These are phyloP conservation scores for Gambusia yucatana DNA, from an alignment of 2,797 vertebrate species.

Conservation along the genomic window DNA sequence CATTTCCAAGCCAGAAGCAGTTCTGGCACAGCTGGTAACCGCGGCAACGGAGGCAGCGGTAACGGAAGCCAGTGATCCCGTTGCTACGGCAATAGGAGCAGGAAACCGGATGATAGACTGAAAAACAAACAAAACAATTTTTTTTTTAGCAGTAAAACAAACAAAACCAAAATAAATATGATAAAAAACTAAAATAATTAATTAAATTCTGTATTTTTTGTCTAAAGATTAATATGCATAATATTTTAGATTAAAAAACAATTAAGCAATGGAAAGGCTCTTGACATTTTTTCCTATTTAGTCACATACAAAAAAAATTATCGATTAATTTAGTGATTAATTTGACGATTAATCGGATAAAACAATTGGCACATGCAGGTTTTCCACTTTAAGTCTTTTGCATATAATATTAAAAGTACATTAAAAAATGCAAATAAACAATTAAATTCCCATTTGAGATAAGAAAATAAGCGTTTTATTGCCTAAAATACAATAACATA, in stretches of 20 bases:
- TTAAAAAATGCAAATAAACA: too few species aligned
- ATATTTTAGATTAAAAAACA: background rate
- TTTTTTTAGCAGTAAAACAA: background rate
- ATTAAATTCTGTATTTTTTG: background rate
- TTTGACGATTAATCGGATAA: too few species aligned
- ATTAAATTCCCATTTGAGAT: too few species aligned
- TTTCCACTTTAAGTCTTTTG: too few species aligned
- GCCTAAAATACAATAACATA: too few species aligned
- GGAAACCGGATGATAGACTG: conserved; percentile 92
- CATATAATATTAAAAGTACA: too few species aligned
- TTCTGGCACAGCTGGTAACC: conserved; percentile 96
- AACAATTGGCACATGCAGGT: too few species aligned
- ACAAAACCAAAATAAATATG: background rate
- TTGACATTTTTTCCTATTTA: background rate
- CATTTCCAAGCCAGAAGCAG: conserved; percentile 94
- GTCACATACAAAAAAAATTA: background rate
- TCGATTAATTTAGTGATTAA: background rate
- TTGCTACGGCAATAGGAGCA: conserved; percentile 93
- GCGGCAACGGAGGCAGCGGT: conserved; percentile 96
- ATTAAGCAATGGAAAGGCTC: background rate
- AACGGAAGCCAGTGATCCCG: conserved; percentile 94
- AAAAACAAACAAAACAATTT: background rate
- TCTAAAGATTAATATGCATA: background rate
- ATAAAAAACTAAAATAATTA: background rate
- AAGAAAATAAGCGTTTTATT: too few species aligned